Percentiles rank a stretch among this genome's conserved stretches.
These are phyloP conservation scores for Drosophila paulistorum DNA, from an alignment of 1,140 invertebrate genomes.

Conservation along the genomic window DNA sequence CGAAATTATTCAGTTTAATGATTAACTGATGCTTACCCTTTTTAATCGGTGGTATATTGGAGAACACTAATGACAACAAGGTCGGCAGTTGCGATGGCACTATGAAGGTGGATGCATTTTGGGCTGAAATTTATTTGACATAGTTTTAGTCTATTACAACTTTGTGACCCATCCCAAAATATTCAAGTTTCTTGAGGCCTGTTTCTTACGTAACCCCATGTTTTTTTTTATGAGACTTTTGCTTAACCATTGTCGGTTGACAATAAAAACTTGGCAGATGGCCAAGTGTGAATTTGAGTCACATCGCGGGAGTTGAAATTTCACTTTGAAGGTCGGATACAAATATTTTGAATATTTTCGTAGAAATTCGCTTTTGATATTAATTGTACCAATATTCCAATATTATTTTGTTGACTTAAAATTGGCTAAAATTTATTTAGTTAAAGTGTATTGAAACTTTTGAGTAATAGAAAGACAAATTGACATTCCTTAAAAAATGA, in stretches of 20 bases:
- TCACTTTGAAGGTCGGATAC: constrained; percentile 41
- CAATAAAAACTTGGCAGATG: not conserved
- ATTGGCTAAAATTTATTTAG: no score
- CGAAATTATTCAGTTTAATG: not conserved
- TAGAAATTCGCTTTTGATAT: not conserved
- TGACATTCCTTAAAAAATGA: no score
- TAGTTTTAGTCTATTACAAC: constrained; percentile 18
- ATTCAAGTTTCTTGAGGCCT: constrained; percentile 8
- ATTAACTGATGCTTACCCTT: constrained; percentile 86
- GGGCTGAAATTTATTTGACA: constrained; percentile 38
- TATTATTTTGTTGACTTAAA: no score
- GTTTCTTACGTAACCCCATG: constrained; percentile 8
- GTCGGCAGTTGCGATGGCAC: constrained; percentile 91
- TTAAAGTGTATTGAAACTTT: no score
- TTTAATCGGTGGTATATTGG: constrained; percentile 92
- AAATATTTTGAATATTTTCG: constrained; percentile 11
- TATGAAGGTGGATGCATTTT: constrained; percentile 84
- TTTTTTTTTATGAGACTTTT: not conserved
- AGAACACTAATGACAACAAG: constrained; percentile 89
- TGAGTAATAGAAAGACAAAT: no score
- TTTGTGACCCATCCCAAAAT: not conserved
- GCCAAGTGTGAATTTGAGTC: constrained; percentile 3
- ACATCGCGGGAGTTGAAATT: constrained; percentile 16
- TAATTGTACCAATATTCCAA: no score
- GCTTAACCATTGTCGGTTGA: not conserved